Percentiles rank a stretch among this genome's conserved stretches.
Conservation (phyloP, 2,888 invertebrate species). For the Machimus rusticus region DNA sequence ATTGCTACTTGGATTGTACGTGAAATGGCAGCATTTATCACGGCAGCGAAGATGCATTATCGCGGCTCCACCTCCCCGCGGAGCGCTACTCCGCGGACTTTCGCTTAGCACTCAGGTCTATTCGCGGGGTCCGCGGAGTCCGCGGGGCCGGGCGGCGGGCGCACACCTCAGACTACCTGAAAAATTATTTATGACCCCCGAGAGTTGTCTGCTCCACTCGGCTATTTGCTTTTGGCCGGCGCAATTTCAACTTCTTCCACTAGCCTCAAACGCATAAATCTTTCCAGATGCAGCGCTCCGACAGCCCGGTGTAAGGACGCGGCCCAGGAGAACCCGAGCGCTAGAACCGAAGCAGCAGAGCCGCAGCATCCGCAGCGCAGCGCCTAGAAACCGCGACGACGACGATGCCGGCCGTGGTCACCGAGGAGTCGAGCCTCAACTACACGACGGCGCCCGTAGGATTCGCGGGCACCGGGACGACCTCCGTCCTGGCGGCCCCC, state of each 20-base stretch:
- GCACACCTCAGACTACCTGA: slow-evolving; percentile 40
- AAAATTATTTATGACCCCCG: slow-evolving; percentile 42
- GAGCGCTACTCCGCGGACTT: neutral
- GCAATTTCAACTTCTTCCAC: slow-evolving; percentile 19
- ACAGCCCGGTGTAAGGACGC: slow-evolving; percentile 18
- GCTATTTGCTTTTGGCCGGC: slow-evolving; percentile 26
- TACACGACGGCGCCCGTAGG: slow-evolving; percentile 38
- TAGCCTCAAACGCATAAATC: slow-evolving; percentile 19
- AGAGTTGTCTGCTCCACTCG: slow-evolving; percentile 26
- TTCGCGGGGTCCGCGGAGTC: neutral
- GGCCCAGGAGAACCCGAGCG: neutral
- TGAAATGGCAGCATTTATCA: slow-evolving; percentile 44
- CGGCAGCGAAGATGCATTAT: slow-evolving; percentile 33
- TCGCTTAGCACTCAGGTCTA: slow-evolving; percentile 16
- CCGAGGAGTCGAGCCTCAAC: slow-evolving; percentile 43
- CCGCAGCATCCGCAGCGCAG: neutral
- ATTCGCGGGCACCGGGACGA: neutral
- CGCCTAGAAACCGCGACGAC: neutral
- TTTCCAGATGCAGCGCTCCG: slow-evolving; percentile 34
- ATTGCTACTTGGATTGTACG: slow-evolving; percentile 38
- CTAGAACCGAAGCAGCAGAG: neutral
- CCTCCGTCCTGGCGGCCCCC: slow-evolving; percentile 32
- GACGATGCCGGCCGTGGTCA: slow-evolving; percentile 43
- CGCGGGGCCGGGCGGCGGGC: neutral
- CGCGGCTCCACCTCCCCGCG: slow-evolving; percentile 22